These are phyloP conservation scores for Pollenia labialis DNA, from an alignment of 2,888 invertebrate genomes.

Conservation along the genomic window DNA sequence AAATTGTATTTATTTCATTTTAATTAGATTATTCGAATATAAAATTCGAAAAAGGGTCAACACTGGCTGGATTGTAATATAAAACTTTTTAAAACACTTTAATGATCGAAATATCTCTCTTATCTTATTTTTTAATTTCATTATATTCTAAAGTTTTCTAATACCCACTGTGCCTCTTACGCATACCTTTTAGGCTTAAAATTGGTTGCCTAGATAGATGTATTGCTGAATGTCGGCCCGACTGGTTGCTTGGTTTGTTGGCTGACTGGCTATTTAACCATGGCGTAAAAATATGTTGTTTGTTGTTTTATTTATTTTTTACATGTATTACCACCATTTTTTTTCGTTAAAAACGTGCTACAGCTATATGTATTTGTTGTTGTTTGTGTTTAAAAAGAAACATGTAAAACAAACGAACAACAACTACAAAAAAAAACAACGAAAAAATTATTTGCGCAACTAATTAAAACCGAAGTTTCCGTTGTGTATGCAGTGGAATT, in stretches of 20 bases:
- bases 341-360: conserved; percentile 16
- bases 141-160: no score
- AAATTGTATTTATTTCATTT: no score
- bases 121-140: no score
- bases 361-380: conserved; percentile 1
- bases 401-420: conserved; percentile 23
- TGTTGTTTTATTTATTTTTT: not conserved
- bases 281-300: conserved; percentile 21
- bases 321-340: not conserved
- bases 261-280: conserved; percentile 27
- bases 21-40: no score
- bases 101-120: no score
- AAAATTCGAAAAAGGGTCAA: no score
- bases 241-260: conserved; percentile 8
- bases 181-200: conserved; percentile 59
- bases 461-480: conserved; percentile 75
- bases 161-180: not conserved
- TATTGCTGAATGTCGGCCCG: conserved; percentile 15
- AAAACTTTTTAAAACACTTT: no score
- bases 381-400: conserved; percentile 3
- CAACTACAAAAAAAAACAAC: conserved; percentile 32
- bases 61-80: no score
- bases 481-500: conserved; percentile 65
- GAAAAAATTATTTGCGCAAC: conserved; percentile 75
- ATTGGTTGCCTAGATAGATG: conserved; percentile 42